These are phyloP conservation scores for Noctua pronuba DNA, from an alignment of 2,888 invertebrate genomes.

Conservation along the genomic window DNA sequence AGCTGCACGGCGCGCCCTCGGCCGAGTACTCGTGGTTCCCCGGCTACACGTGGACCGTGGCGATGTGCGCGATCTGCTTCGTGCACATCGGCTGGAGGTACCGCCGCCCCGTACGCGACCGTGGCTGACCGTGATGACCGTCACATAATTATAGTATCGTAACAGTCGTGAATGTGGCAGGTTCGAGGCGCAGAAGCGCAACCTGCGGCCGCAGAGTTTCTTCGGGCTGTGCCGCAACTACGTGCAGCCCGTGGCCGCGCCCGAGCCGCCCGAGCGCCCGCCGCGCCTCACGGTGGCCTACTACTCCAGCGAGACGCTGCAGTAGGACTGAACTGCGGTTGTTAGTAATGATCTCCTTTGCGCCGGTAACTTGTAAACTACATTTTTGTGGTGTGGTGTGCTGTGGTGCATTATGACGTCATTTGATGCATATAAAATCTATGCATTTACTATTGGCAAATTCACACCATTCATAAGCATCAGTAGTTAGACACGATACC, in stretches of 20 bases:
- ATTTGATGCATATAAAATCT: neutral
- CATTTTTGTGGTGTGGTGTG: neutral
- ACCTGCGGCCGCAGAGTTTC: constrained; percentile 83
- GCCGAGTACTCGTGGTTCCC: constrained; percentile 88
- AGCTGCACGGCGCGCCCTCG: constrained; percentile 75
- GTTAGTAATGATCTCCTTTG: neutral
- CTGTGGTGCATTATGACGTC: neutral
- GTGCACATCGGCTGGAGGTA: constrained; percentile 84
- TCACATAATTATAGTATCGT: neutral
- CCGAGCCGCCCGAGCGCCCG: neutral
- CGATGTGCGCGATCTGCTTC: constrained; percentile 78
- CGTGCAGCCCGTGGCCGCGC: constrained; percentile 73
- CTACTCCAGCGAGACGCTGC: neutral
- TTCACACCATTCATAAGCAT: neutral
- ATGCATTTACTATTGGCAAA: neutral
- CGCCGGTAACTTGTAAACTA: neutral
- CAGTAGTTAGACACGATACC: neutral
- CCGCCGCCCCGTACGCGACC: too few relatives aligned
- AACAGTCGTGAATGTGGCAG: constrained; percentile 66
- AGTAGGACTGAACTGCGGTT: neutral
- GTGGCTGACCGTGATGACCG: neutral
- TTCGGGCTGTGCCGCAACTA: constrained; percentile 86
- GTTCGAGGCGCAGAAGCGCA: constrained; percentile 80
- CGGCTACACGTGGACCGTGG: constrained; percentile 86
- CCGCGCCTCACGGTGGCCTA: neutral